Conservation (phyloP, 1,140 invertebrate genomes). For the Lerema accius region DNA sequence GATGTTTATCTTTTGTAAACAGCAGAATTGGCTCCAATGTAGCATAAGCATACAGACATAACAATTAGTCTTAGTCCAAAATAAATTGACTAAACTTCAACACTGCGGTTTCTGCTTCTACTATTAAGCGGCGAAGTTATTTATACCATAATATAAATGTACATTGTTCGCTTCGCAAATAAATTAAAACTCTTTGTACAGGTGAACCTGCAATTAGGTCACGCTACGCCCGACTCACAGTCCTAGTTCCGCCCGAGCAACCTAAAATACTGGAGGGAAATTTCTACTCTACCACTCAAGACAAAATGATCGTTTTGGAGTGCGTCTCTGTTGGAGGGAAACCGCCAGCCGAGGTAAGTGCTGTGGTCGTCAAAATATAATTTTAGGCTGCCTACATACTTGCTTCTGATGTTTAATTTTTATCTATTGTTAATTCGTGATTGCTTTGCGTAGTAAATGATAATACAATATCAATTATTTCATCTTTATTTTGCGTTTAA, state of each 20-base stretch:
- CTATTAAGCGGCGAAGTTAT: neutral
- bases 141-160: conserved; percentile 11
- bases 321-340: conserved; percentile 95
- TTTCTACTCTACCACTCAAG: conserved; percentile 92
- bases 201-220: conserved; percentile 91
- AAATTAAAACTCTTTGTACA: conserved; percentile 69
- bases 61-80: neutral
- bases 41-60: no score
- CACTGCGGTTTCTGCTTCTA: neutral
- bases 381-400: conserved; percentile 13
- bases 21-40: no score
- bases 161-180: conserved; percentile 44
- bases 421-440: neutral
- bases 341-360: conserved; percentile 93
- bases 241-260: conserved; percentile 94
- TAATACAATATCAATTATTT: no score
- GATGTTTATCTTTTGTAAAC: no score
- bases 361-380: conserved; percentile 24
- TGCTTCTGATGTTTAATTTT: neutral
- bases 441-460: no score
- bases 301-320: conserved; percentile 93
- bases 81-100: neutral
- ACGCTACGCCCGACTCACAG: conserved; percentile 91
- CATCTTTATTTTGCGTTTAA: no score
- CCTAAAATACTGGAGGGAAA: conserved; percentile 93